Evolutionary conservation across 1,140 invertebrate genomes (phyloP).

Genomic region (Thaumatotibia leucotreta): DNA sequence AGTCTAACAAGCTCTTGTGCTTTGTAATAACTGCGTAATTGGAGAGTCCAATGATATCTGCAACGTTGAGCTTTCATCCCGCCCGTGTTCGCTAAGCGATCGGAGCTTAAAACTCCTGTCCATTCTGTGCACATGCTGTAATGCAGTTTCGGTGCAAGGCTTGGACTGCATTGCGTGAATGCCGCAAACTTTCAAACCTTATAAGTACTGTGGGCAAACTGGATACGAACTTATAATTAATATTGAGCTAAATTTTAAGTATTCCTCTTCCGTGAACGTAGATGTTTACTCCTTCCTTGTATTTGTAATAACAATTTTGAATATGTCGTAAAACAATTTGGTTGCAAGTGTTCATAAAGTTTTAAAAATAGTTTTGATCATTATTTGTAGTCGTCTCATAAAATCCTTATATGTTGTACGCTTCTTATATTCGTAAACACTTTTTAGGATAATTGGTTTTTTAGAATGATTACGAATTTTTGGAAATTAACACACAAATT

Average conservation of each 20-base stretch:
- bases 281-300: background rate
- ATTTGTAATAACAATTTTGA: too few species aligned
- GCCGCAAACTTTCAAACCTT: conserved; percentile 19
- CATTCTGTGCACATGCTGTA: conserved; percentile 60
- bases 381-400: too few species aligned
- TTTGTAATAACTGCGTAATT: background rate
- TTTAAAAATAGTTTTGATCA: too few species aligned
- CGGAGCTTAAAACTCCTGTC: conserved; percentile 25
- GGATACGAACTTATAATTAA: conserved; percentile 1
- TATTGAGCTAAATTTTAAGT: background rate
- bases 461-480: too few species aligned
- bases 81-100: background rate
- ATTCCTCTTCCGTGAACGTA: background rate
- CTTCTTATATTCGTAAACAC: too few species aligned
- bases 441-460: too few species aligned
- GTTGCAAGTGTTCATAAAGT: too few species aligned
- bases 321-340: too few species aligned
- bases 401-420: too few species aligned
- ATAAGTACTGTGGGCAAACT: conserved; percentile 15
- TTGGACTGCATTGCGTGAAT: conserved; percentile 30
- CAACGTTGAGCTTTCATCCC: background rate
- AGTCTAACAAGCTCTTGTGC: background rate
- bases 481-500: too few species aligned
- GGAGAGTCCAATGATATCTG: background rate
- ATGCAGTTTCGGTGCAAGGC: conserved; percentile 42